Evolutionary conservation across 2,888 invertebrate genomes (phyloP).

Genomic region (Molorchus minor): DNA sequence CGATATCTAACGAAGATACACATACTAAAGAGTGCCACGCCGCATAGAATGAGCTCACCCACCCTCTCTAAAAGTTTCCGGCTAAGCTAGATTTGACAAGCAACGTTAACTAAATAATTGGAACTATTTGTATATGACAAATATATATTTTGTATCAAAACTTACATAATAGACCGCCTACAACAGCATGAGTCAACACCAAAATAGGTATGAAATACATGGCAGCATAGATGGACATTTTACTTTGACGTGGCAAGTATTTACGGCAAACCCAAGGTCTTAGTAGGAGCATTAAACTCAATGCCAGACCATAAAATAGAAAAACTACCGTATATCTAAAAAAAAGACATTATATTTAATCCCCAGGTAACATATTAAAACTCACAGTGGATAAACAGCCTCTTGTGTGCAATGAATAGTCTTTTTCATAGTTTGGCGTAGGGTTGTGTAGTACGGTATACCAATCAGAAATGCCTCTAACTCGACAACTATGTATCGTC

Average conservation of each 20-base stretch:
- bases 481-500: constrained; percentile 79
- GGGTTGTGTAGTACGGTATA: constrained; percentile 96
- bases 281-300: constrained; percentile 80
- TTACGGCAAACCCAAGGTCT: constrained; percentile 78
- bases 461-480: constrained; percentile 90
- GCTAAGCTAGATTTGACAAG: too few relatives aligned
- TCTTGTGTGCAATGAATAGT: constrained; percentile 96
- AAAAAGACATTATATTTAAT: constrained; percentile 35
- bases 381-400: constrained; percentile 96
- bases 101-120: too few relatives aligned
- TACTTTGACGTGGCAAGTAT: constrained; percentile 74
- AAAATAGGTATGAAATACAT: constrained; percentile 93
- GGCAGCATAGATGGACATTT: constrained; percentile 89
- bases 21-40: too few relatives aligned
- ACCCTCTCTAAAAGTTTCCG: too few relatives aligned
- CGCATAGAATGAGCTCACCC: too few relatives aligned
- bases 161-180: constrained; percentile 93
- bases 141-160: constrained; percentile 36
- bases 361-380: constrained; percentile 11
- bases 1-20: too few relatives aligned
- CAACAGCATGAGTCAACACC: constrained; percentile 84
- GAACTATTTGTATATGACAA: too few relatives aligned
- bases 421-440: constrained; percentile 86
- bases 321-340: constrained; percentile 91
- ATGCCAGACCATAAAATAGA: constrained; percentile 85